Conservation (phyloP, 2,113 vertebrate species). For the Girardinichthys multiradiatus region DNA sequence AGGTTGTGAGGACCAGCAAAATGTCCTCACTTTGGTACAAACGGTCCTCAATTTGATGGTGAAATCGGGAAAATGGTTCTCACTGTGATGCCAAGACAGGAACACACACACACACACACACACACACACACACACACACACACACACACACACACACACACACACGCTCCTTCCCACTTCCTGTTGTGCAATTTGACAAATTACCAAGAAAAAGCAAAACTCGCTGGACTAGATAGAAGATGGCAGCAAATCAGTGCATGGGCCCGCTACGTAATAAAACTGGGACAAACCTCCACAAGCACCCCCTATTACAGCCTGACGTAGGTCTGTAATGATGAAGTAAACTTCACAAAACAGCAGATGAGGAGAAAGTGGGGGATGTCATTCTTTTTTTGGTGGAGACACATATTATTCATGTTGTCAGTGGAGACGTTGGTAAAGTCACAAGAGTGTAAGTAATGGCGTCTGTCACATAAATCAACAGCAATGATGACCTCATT, state of each 20-base stretch:
- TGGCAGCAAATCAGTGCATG: constrained; percentile 44
- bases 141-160: constrained; percentile 2
- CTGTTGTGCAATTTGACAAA: constrained; percentile 60
- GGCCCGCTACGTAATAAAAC: constrained; percentile 1
- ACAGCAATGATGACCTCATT: constrained; percentile 78
- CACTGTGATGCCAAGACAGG: no score
- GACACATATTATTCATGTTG: constrained; percentile 74
- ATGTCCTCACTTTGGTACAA: no score
- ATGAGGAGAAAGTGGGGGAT: constrained; percentile 54
- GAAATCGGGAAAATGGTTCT: no score
- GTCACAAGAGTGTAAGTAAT: constrained; percentile 72
- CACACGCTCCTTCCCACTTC: constrained; percentile 42
- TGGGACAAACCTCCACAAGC: constrained; percentile 30
- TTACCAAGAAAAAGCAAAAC: constrained; percentile 30
- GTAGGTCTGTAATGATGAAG: constrained; percentile 72
- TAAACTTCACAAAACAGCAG: constrained; percentile 65
- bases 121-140: no score
- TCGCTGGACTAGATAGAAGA: constrained; percentile 61
- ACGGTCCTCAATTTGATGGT: no score
- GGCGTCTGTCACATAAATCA: constrained; percentile 73
- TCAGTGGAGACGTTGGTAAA: constrained; percentile 63
- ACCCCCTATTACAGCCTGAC: constrained; percentile 21
- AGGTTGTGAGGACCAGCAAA: no score
- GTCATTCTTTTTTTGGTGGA: constrained; percentile 55
- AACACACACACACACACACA: no score